Percentiles rank a stretch among this genome's conserved stretches.
These are phyloP conservation scores for Bacillus rossius DNA, from an alignment of 1,140 invertebrate species.

Conservation along the genomic window DNA sequence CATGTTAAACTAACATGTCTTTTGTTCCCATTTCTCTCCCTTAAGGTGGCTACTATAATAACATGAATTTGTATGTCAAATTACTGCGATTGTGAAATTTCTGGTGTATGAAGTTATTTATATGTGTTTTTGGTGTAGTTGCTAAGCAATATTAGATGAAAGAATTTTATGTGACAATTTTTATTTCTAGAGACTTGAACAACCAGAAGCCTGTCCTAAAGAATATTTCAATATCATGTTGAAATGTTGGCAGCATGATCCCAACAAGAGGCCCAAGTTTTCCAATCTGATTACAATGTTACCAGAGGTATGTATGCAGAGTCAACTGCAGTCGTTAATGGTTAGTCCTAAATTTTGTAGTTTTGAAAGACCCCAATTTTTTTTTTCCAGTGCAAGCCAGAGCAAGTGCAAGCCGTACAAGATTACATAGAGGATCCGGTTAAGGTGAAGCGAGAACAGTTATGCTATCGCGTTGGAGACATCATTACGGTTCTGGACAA, in stretches of 20 bases:
- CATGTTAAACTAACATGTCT: too few species aligned
- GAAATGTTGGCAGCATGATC: constrained; percentile 93
- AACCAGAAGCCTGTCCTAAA: constrained; percentile 91
- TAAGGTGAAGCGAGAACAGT: constrained; percentile 54
- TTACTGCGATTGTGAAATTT: too few species aligned
- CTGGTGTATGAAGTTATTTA: too few species aligned
- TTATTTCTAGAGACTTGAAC: constrained; percentile 67
- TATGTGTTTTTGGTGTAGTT: too few species aligned
- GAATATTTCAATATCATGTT: constrained; percentile 92
- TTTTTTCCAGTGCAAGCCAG: constrained; percentile 64
- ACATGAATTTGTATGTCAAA: too few species aligned
- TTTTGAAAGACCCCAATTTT: background rate
- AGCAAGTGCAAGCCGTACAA: constrained; percentile 76
- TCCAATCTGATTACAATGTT: constrained; percentile 73
- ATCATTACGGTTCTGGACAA: constrained; percentile 93
- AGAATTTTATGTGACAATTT: too few species aligned
- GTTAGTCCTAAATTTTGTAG: too few species aligned
- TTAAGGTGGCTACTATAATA: too few species aligned
- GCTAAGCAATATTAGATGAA: too few species aligned
- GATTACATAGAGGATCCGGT: constrained; percentile 43
- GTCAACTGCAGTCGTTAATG: too few species aligned
- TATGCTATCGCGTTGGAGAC: constrained; percentile 82
- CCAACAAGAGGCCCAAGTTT: constrained; percentile 85
- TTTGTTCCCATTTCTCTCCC: too few species aligned
- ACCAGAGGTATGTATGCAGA: constrained; percentile 57